phyloP scores from a whole-genome alignment of 2,113 vertebrate species.

The Eublepharis macularius region DNA sequence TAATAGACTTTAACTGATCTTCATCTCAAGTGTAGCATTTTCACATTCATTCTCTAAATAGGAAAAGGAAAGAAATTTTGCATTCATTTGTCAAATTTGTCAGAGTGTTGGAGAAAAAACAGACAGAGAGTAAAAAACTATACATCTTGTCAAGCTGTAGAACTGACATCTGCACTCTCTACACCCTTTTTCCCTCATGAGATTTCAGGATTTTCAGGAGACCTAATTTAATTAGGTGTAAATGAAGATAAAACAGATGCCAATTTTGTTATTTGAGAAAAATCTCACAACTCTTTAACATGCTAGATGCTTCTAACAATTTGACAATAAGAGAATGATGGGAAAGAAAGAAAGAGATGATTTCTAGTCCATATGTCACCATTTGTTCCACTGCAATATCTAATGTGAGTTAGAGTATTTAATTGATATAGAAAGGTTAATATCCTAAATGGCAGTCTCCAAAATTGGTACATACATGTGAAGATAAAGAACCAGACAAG shows the following conservation, averaged over 20 bases:
- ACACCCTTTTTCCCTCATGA: background rate
- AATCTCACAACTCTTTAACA: background rate
- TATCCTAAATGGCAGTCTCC: background rate
- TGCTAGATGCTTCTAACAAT: background rate
- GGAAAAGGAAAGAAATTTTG: background rate
- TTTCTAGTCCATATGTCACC: background rate
- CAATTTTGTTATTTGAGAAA: background rate
- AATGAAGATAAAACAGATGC: constrained; percentile 2
- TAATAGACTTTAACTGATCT: constrained; percentile 19
- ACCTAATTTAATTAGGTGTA: background rate
- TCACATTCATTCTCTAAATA: constrained; percentile 13
- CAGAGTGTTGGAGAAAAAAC: background rate
- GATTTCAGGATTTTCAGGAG: background rate
- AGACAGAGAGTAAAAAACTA: background rate
- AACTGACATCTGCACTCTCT: background rate
- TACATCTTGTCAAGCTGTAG: background rate
- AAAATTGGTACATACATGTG: background rate
- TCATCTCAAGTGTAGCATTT: constrained; percentile 21
- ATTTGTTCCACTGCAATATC: background rate
- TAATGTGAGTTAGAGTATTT: background rate
- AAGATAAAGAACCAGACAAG: background rate
- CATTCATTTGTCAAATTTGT: constrained; percentile 13
- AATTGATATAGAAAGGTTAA: background rate
- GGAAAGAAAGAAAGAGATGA: background rate
- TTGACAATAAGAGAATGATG: background rate